These are phyloP conservation scores for Cavia aperea DNA, from an alignment of 2,113 vertebrate species.

Conservation along the genomic window DNA sequence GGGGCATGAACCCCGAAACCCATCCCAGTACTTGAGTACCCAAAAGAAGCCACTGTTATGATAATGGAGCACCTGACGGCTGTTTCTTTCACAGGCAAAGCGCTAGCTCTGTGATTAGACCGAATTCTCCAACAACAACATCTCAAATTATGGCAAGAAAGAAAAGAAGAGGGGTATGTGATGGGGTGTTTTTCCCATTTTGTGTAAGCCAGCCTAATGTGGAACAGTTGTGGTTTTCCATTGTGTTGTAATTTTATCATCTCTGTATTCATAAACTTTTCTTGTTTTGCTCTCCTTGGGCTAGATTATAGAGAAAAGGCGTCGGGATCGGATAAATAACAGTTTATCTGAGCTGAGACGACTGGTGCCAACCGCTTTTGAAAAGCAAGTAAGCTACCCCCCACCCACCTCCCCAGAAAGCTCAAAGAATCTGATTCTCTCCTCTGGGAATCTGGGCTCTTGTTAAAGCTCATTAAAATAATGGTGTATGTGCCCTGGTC, in stretches of 20 bases:
- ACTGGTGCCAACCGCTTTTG: slow-evolving; percentile 92
- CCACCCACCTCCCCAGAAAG: slow-evolving; percentile 33
- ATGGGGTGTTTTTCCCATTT: slow-evolving; percentile 36
- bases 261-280: slow-evolving; percentile 64
- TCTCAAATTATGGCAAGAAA: slow-evolving; percentile 94
- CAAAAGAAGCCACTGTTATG: slow-evolving; percentile 23
- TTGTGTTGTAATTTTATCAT: slow-evolving; percentile 43
- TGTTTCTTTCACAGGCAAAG: slow-evolving; percentile 78
- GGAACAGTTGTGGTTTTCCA: slow-evolving; percentile 54
- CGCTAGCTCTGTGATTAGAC: slow-evolving; percentile 81
- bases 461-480: slow-evolving; percentile 80
- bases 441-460: slow-evolving; percentile 75
- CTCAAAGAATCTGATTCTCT: slow-evolving; percentile 63
- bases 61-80: slow-evolving; percentile 68
- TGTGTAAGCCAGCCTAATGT: slow-evolving; percentile 37
- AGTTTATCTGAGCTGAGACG: slow-evolving; percentile 91
- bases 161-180: slow-evolving; percentile 87
- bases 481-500: slow-evolving; percentile 78
- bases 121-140: slow-evolving; percentile 87
- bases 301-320: slow-evolving; percentile 95
- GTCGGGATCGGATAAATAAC: slow-evolving; percentile 95
- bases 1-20: not conserved
- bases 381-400: slow-evolving; percentile 89
- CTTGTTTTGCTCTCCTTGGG: slow-evolving; percentile 71
- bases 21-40: not conserved